Evolutionary conservation across 2,888 invertebrate species (phyloP).

Genomic region (Anagyrus pseudococci): DNA sequence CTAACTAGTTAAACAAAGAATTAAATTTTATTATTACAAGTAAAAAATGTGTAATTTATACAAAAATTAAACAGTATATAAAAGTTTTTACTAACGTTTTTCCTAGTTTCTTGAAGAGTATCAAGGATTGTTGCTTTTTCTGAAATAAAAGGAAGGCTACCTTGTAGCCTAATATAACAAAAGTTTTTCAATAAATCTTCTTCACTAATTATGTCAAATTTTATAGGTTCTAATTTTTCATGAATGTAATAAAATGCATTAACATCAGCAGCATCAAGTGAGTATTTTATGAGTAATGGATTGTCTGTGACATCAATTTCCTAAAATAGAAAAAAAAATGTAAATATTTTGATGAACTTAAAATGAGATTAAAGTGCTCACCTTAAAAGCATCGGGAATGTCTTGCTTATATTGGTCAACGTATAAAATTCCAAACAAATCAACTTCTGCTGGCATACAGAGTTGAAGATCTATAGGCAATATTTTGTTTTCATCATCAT

Average conservation of each 20-base stretch:
- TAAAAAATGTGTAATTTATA: background rate
- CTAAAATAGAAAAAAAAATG: constrained; percentile 54
- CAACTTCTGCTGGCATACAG: constrained; percentile 78
- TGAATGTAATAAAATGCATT: constrained; percentile 75
- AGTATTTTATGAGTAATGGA: constrained; percentile 71
- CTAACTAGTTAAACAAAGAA: constrained; percentile 62
- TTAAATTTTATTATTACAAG: constrained; percentile 10
- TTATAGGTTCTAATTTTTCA: constrained; percentile 73
- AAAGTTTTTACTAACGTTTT: constrained; percentile 64
- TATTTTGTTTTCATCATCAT: constrained; percentile 64
- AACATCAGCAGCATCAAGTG: constrained; percentile 66
- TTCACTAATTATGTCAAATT: constrained; percentile 69
- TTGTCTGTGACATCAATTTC: constrained; percentile 83
- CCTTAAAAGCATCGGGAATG: constrained; percentile 68
- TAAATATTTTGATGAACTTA: background rate
- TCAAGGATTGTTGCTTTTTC: constrained; percentile 66
- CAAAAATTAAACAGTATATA: constrained; percentile 5
- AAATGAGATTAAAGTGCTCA: constrained; percentile 55
- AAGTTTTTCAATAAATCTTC: constrained; percentile 74
- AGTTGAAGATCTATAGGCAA: constrained; percentile 66
- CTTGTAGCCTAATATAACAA: constrained; percentile 73
- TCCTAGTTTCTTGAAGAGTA: constrained; percentile 70
- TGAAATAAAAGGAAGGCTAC: constrained; percentile 71
- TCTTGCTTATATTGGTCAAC: constrained; percentile 69
- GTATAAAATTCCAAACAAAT: constrained; percentile 77